Evolutionary conservation across 2,113 vertebrate genomes (phyloP).

Genomic region (Cheilinus undulatus): DNA sequence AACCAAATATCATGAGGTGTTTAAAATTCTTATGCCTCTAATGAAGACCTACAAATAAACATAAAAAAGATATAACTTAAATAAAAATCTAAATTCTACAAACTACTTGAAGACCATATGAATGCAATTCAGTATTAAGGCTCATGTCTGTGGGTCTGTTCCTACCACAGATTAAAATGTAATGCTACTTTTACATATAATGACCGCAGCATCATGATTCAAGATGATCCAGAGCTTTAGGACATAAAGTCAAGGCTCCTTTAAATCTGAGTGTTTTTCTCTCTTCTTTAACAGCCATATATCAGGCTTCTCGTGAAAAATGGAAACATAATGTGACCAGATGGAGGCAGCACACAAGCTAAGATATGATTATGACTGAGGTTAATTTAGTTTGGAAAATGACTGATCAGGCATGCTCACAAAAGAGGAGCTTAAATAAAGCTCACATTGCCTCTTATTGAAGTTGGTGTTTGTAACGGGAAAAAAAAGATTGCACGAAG

Average conservation of each 20-base stretch:
- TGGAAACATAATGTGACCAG: conserved; percentile 43
- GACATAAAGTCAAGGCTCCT: conserved; percentile 35
- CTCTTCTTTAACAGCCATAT: conserved; percentile 1
- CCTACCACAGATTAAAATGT: conserved; percentile 28
- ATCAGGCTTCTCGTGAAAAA: conserved; percentile 15
- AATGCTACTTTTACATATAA: conserved; percentile 44
- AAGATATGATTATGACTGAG: conserved; percentile 39
- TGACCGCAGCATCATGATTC: conserved; percentile 26
- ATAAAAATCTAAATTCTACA: not conserved
- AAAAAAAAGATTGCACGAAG: not conserved
- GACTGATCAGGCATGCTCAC: conserved; percentile 39
- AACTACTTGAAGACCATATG: not conserved
- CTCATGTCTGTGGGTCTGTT: not conserved
- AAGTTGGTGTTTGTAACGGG: conserved; percentile 5
- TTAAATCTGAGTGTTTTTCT: conserved; percentile 14
- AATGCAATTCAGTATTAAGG: not conserved
- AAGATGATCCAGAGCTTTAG: conserved; percentile 35
- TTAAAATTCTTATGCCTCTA: too few species aligned
- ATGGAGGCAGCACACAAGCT: conserved; percentile 55
- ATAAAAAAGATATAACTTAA: not conserved
- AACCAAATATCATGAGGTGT: too few species aligned
- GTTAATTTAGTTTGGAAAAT: conserved; percentile 43
- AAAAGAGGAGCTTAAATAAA: conserved; percentile 14
- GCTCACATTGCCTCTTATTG: conserved; percentile 3
- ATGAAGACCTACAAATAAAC: too few species aligned